These are phyloP conservation scores for Cryptocephalus moraei DNA, from an alignment of 2,888 invertebrate genomes.

Conservation along the genomic window DNA sequence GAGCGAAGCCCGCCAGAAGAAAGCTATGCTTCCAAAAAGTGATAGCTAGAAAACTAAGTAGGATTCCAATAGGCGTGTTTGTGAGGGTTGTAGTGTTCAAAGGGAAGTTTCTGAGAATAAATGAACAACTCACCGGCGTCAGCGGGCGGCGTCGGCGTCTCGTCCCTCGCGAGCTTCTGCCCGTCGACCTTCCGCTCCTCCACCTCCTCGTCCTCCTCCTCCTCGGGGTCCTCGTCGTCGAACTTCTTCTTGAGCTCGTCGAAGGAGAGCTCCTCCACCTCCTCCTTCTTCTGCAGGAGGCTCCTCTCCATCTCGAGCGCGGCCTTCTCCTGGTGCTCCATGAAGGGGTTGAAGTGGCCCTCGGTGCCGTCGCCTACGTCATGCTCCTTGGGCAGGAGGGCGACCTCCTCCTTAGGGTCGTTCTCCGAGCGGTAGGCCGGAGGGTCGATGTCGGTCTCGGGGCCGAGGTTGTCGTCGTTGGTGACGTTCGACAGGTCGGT, in stretches of 20 bases:
- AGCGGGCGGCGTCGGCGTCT: constrained; percentile 50
- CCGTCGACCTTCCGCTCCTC: constrained; percentile 16
- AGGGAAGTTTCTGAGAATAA: no score
- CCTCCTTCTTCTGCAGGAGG: constrained; percentile 2
- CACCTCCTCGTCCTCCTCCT: constrained; percentile 16
- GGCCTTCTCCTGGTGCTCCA: constrained; percentile 25
- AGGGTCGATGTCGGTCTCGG: constrained; percentile 68
- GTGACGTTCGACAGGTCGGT: constrained; percentile 23
- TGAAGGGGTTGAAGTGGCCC: constrained; percentile 26
- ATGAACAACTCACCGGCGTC: constrained; percentile 42
- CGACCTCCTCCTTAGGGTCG: neutral
- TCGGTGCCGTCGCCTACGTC: constrained; percentile 3
- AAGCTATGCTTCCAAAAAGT: no score
- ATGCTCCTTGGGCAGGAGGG: neutral
- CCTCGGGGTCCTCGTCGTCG: neutral
- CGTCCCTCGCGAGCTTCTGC: constrained; percentile 33
- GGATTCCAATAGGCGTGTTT: no score
- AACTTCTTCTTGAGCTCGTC: neutral
- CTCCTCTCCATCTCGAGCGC: constrained; percentile 19
- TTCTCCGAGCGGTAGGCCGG: constrained; percentile 31
- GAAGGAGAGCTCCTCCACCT: neutral
- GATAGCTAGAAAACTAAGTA: no score
- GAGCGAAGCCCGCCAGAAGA: no score
- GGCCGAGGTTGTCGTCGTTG: constrained; percentile 58
- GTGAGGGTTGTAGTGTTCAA: no score